phyloP scores from a whole-genome alignment of 2,797 vertebrate genomes.

The Poeciliopsis paucimaculata region DNA sequence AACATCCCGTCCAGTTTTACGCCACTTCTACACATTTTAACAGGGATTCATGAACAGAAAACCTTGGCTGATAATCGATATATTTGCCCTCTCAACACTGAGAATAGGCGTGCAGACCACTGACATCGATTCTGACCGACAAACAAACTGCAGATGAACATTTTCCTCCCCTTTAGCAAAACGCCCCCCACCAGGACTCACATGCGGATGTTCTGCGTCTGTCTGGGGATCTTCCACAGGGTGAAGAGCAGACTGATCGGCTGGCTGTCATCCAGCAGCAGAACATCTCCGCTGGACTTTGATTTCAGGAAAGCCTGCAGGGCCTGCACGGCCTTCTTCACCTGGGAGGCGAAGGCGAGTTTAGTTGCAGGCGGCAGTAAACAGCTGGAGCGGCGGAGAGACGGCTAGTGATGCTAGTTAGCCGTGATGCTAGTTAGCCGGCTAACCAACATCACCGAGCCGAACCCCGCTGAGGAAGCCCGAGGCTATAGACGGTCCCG shows the following conservation, averaged over 20 bases:
- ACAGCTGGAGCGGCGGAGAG: too few species aligned
- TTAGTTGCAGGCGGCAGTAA: neutral
- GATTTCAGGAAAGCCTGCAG: constrained; percentile 81
- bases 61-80: too few species aligned
- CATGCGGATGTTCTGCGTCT: constrained; percentile 83
- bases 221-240: constrained; percentile 86
- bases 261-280: constrained; percentile 79
- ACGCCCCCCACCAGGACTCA: constrained; percentile 68
- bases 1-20: too few species aligned
- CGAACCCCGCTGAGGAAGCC: neutral
- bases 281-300: constrained; percentile 56
- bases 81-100: too few species aligned
- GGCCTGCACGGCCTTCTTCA: constrained; percentile 85
- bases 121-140: too few species aligned
- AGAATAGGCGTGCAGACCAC: too few species aligned
- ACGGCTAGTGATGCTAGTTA: neutral
- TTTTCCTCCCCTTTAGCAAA: neutral
- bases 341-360: constrained; percentile 64
- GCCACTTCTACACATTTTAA: too few species aligned
- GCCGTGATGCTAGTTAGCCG: neutral
- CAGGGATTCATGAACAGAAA: too few species aligned
- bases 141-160: too few species aligned
- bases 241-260: constrained; percentile 84
- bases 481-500: neutral
- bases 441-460: neutral